Conservation (phyloP, 2,113 vertebrate genomes). For the Larimichthys polyactis region DNA sequence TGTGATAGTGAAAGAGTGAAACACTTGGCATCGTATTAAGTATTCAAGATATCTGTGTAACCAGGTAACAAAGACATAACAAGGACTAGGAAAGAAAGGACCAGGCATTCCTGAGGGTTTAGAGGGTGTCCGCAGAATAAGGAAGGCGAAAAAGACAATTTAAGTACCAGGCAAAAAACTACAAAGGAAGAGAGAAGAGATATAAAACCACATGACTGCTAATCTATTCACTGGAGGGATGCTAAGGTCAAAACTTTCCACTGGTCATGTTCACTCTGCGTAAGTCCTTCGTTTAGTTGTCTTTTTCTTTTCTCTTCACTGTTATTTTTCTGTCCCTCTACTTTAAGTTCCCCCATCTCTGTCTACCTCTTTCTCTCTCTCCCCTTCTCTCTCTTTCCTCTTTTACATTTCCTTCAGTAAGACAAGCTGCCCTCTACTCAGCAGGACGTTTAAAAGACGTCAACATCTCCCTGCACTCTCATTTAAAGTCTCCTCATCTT, state of each 20-base stretch:
- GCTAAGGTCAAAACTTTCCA: constrained; percentile 43
- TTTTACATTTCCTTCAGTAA: not conserved
- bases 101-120: constrained; percentile 12
- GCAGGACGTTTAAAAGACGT: constrained; percentile 16
- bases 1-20: not conserved
- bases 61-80: constrained; percentile 10
- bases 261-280: constrained; percentile 18
- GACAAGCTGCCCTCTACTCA: constrained; percentile 30
- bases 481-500: constrained; percentile 19
- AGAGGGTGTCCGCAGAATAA: not conserved
- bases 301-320: not conserved
- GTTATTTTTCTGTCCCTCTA: not conserved
- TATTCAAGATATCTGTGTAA: not conserved
- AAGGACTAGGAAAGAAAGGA: not conserved
- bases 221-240: constrained; percentile 12
- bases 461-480: constrained; percentile 13
- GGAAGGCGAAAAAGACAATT: constrained; percentile 6
- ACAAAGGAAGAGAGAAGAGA: constrained; percentile 9
- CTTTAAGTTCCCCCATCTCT: not conserved
- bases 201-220: constrained; percentile 33
- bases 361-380: not conserved
- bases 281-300: not conserved
- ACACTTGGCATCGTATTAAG: not conserved
- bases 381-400: not conserved
- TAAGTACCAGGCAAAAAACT: not conserved